Evolutionary conservation across 2,113 vertebrate species (phyloP), one percentile per base, ranked within the genome.

Genomic region (Capra hircus): DNA sequence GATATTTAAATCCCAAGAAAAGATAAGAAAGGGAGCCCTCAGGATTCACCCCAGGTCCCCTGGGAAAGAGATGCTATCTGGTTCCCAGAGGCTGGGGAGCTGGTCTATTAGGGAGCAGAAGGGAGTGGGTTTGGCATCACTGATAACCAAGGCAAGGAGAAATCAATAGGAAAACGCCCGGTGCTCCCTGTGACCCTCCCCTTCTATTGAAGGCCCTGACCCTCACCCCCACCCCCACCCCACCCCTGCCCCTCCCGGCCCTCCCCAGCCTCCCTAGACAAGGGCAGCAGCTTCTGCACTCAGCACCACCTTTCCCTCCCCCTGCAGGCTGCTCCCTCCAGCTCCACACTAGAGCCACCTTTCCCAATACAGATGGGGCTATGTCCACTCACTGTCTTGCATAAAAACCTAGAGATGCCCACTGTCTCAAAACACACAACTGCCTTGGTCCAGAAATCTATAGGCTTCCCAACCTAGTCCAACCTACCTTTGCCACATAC

Each of bases 1-100:
- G 25, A 28, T 53, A 86, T 50, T 91, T 86, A 83, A 94, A 94
- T 62, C 3, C 59, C 36, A 59, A 52, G 71, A 48, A 90, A 88
- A 77, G 28, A 40, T 11, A 88, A 95, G 30, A 40, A 48, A 52
- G 50, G 40, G 12, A 14, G n/a, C 48, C n/a, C 36, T 48, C 40
- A 13, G 27, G 8, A 53, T 23, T 23, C 17, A 55, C 21, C 52
- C 30, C 84, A 50, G 43, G 45, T 36, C 50, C 7, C 60, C 36
- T 15, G 4, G 5, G 17, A n/a, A 92, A 36, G 5, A 84, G 82
- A 28, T 23, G 3, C n/a, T 23, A 28, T 7, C 53, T 59, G 40
- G 28, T 77, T 85, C 78, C 28, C 19, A 21, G 78, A 88, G 60
- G 27, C 40, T 67, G 12, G 48, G 27, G 93, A 90, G 16, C 67